Base-by-base conservation (phyloP, 1,140 invertebrate species). In the Diabrotica virgifera region DNA sequence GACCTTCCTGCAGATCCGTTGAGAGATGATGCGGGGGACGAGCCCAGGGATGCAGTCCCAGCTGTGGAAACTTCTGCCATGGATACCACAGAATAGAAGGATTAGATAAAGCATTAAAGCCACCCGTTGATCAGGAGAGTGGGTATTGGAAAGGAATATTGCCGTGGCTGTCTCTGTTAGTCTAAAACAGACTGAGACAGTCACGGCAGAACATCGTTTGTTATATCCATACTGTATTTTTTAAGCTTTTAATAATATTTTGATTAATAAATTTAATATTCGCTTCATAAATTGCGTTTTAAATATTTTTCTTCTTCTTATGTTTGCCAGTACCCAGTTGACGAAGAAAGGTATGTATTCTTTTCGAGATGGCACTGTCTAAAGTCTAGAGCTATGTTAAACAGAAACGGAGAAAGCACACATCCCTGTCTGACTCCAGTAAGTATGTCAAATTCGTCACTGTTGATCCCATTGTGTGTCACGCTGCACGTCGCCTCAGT, bases 51-150 rank as follows among this genome's bases (percentile, higher is more conserved):
- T 72, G 82, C 85, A 40, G 65, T 74, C 59, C 80, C 80, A 59
- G 73, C 77, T 9, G 81, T 83, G 38, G 24, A n/a, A n/a, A n/a
- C n/a, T n/a, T n/a, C n/a, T n/a, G 83, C 84, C 35, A 86, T 85
- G 84, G 85, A 87, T 57, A 66, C 68, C 36, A 86, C 85, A 7
- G 85, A 87, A 76, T 85, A 78, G 80, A 76, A 61, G 9, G 3
- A 7, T 52, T 64, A 5, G 52, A 6, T 11, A n/a, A 24, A 53
- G 14, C 13, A 5, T 2, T 53, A 13, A 11, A 10, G n/a, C 40
- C 8, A 46, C 8, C 8, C n/a, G 40, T 46, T 8, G 40, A n/a
- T 46, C 4, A 5, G 40, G n/a, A 46, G 8, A 10, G 8, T 3
- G 40, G 40, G 6, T 46, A 5, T 46, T 46, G 40, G 40, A 46